A percentile compares a stretch with the other conserved stretches of the same genome.
Evolutionary conservation across 2,888 invertebrate genomes (phyloP).

Genomic region (Ormyrus thymus): DNA sequence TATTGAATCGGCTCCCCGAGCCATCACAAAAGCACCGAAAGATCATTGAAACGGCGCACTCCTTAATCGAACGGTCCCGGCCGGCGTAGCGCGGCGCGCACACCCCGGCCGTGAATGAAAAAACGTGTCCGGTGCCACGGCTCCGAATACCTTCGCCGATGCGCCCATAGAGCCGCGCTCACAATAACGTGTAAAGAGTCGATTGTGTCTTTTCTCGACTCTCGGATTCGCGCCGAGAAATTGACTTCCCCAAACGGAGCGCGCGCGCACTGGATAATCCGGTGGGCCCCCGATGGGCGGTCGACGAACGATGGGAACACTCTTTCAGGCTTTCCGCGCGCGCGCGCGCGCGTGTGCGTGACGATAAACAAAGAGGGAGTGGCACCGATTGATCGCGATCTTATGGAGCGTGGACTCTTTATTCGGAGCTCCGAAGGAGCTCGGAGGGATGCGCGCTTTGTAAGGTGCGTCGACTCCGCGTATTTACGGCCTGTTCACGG

Average conservation of each 20-base stretch:
- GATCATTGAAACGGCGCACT: constrained; percentile 32
- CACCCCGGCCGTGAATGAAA: constrained; percentile 17
- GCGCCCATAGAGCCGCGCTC: background rate
- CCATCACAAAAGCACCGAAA: constrained; percentile 30
- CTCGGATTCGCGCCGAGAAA: constrained; percentile 47
- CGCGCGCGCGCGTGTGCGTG: constrained; percentile 3
- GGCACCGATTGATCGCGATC: constrained; percentile 46
- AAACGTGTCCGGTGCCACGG: constrained; percentile 6
- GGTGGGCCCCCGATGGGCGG: constrained; percentile 17
- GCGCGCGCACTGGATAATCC: constrained; percentile 31
- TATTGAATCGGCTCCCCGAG: constrained; percentile 25
- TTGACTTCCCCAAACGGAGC: constrained; percentile 45
- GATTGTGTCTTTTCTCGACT: constrained; percentile 23
- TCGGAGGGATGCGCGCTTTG: no score
- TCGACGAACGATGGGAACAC: background rate
- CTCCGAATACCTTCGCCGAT: constrained; percentile 8
- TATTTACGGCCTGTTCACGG: constrained; percentile 15
- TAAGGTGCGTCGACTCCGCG: background rate
- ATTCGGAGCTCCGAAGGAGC: background rate
- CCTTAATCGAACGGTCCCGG: constrained; percentile 24
- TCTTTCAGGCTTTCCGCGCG: constrained; percentile 13
- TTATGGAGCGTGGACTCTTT: constrained; percentile 13
- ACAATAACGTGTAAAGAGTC: constrained; percentile 10
- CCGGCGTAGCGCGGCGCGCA: background rate
- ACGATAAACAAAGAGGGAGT: constrained; percentile 11